Evolutionary conservation across 2,888 invertebrate genomes (phyloP).

Genomic region (Terebella lapidaria): DNA sequence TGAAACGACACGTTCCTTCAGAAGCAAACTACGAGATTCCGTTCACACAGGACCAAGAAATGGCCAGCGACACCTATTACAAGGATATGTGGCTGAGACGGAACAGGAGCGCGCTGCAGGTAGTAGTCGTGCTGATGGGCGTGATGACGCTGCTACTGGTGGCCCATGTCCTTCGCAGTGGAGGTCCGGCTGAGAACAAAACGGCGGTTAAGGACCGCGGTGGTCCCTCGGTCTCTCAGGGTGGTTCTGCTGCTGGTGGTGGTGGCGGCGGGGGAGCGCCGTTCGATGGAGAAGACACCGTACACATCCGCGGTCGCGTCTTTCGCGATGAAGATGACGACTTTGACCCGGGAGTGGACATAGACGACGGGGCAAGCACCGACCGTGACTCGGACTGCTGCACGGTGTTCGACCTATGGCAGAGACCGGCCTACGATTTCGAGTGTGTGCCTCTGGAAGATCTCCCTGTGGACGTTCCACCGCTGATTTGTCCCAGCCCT

Average conservation of each 20-base stretch:
- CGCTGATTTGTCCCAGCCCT: not conserved
- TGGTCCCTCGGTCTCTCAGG: too few species aligned
- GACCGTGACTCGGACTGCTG: not conserved
- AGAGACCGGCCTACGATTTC: not conserved
- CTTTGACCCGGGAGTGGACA: not conserved
- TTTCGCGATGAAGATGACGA: not conserved
- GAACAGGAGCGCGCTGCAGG: not conserved
- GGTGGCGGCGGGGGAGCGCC: too few species aligned
- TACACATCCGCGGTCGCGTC: not conserved
- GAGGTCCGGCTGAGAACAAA: not conserved
- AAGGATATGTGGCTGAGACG: not conserved
- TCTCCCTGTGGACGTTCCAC: not conserved
- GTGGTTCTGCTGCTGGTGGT: too few species aligned
- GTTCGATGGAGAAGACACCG: not conserved
- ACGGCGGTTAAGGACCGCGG: too few species aligned
- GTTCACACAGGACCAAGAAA: not conserved
- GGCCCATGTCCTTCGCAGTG: too few species aligned
- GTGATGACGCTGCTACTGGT: not conserved
- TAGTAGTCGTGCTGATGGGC: not conserved
- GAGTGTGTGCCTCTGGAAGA: not conserved
- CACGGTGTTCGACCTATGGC: constrained; percentile 1
- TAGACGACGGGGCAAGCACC: not conserved
- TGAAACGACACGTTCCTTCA: too few species aligned
- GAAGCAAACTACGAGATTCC: too few species aligned
- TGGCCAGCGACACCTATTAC: not conserved